Evolutionary conservation across 2,797 vertebrate species (phyloP), one percentile per base, ranked within the genome.

Genomic region (Poecile montanus): DNA sequence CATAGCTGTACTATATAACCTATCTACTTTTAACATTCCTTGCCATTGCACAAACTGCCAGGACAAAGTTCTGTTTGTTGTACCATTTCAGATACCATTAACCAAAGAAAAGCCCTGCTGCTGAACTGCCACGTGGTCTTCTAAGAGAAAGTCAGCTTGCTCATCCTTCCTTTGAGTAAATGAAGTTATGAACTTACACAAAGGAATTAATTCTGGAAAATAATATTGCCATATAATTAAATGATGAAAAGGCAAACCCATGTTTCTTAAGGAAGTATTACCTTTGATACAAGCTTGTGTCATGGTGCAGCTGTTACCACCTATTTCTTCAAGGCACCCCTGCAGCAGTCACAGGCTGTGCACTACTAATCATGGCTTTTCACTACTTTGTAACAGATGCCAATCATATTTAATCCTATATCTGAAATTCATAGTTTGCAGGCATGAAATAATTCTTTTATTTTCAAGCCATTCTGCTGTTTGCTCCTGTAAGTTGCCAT

Each of bases 21-120:
- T 40, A 82, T 42, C 65, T 62, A 62, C 62, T 82, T 88, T 73
- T 56, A 70, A 91, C 81, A 76, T 53, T 25, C 44, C 7, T 79
- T 53, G 57, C 70, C 67, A 7, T 78, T 65, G 66, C 77, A 85
- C 65, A 88, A 81, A 48, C 51, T 2, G 9, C 32, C 81, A 60
- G 79, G 62, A 73, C 86, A 90, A 87, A 47, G 70, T 87, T 26
- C 88, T 85, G 90, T 89, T 91, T 82, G 61, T 50, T 75, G 63
- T 86, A 80, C 88, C 3, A 2, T 61, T 74, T 40, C 47, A 73
- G 30, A 76, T 45, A 32, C 47, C 7, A 14, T 48, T 68, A 80
- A 22, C 45, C 51, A 90, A 75, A 84, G 53, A 60, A 62, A 74
- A 45, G 7, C 9, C 29, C 26, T 7, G 2, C 11, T 30, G 63